Percentiles rank a stretch among this genome's conserved stretches.
Evolutionary conservation across 2,888 invertebrate genomes (phyloP).

Genomic region (Melinaea marsaeus): DNA sequence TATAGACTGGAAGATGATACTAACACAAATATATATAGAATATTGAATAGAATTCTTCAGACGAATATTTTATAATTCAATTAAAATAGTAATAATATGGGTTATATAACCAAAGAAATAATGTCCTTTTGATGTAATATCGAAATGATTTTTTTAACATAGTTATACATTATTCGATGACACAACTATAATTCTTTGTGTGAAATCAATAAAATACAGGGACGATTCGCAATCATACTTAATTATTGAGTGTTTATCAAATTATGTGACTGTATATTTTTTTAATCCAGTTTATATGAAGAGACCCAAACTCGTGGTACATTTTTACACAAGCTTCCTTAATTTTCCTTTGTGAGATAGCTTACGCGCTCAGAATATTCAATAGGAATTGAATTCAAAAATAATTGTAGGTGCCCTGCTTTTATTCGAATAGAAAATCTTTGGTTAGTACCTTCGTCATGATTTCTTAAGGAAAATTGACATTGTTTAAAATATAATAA

Average conservation of each 20-base stretch:
- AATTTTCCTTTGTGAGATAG: slow-evolving; percentile 58
- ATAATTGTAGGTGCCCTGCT: slow-evolving; percentile 27
- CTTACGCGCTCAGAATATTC: slow-evolving; percentile 56
- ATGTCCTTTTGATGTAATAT: too few relatives aligned
- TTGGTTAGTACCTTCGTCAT: slow-evolving; percentile 6
- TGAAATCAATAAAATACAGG: too few relatives aligned
- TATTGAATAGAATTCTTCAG: too few relatives aligned
- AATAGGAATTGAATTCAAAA: slow-evolving; percentile 37
- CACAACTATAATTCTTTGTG: too few relatives aligned
- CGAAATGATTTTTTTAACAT: too few relatives aligned
- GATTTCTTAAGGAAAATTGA: background rate
- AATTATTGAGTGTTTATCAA: background rate
- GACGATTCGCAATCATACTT: too few relatives aligned
- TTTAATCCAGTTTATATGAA: slow-evolving; percentile 36
- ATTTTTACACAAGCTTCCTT: slow-evolving; percentile 55
- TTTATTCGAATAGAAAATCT: slow-evolving; percentile 23
- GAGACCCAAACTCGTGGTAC: slow-evolving; percentile 45
- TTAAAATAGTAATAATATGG: too few relatives aligned
- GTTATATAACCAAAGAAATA: too few relatives aligned
- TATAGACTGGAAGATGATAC: slow-evolving; percentile 13
- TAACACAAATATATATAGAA: background rate
- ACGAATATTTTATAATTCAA: too few relatives aligned
- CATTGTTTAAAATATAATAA: background rate
- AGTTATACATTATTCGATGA: too few relatives aligned
- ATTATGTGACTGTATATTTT: background rate